phyloP scores from a whole-genome alignment of 2,888 invertebrate species.

The Psylliodes chrysocephalus region DNA sequence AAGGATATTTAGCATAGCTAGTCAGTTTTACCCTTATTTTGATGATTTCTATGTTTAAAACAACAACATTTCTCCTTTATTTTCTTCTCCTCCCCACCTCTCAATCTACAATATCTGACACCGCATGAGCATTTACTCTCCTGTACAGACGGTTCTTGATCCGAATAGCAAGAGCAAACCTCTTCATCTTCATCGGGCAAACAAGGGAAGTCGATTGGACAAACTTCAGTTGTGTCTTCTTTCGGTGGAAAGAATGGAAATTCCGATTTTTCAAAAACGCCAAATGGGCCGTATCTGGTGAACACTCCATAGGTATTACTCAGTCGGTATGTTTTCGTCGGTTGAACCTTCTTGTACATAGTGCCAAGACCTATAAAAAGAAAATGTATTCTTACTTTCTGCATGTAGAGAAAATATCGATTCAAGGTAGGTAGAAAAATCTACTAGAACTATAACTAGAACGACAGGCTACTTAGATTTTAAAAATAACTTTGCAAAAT shows the following conservation, averaged over 20 bases:
- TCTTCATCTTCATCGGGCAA: background rate
- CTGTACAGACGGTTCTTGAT: background rate
- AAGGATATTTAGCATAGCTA: no score
- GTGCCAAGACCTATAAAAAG: constrained; percentile 55
- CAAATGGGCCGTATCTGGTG: constrained; percentile 58
- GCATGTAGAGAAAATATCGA: no score
- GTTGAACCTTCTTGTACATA: constrained; percentile 49
- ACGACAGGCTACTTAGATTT: no score
- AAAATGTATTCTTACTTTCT: no score
- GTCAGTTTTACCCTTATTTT: background rate
- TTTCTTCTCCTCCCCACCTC: background rate
- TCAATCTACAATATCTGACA: background rate
- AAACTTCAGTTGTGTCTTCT: constrained; percentile 11
- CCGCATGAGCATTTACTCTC: background rate
- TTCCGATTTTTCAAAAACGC: constrained; percentile 53
- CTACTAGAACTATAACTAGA: no score
- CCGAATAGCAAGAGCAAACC: background rate
- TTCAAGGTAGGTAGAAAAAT: no score
- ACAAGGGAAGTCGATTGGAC: constrained; percentile 1
- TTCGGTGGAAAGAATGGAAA: constrained; percentile 46
- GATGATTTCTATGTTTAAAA: background rate
- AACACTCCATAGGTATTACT: constrained; percentile 59
- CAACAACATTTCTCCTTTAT: background rate
- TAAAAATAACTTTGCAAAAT: no score
- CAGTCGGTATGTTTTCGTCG: constrained; percentile 54